These are phyloP conservation scores for Drosophila arawakana DNA, from an alignment of 1,140 invertebrate genomes.

Conservation along the genomic window DNA sequence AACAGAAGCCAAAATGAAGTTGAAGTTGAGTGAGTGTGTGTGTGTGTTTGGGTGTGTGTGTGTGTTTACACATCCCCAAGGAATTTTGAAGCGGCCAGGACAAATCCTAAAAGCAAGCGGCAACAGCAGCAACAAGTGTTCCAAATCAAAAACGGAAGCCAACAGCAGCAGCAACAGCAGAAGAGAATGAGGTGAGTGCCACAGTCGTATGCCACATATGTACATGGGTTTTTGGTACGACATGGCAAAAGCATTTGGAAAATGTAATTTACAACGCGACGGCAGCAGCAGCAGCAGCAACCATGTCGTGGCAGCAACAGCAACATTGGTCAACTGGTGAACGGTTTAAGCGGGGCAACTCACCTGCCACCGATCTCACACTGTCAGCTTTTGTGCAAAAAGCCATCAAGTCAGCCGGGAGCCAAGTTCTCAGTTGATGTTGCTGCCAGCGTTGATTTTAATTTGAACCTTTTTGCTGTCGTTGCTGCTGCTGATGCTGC, in stretches of 20 bases:
- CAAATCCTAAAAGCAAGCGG: constrained; percentile 50
- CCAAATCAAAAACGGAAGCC: no score
- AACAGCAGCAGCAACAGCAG: constrained; percentile 43
- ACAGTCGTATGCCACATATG: constrained; percentile 69
- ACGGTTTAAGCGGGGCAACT: constrained; percentile 32
- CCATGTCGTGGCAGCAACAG: constrained; percentile 13
- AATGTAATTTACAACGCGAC: constrained; percentile 83
- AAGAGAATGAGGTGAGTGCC: constrained; percentile 40
- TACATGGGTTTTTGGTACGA: constrained; percentile 80
- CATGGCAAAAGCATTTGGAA: constrained; percentile 84
- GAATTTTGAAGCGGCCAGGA: constrained; percentile 65
- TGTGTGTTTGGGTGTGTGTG: constrained; percentile 44
- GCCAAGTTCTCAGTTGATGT: constrained; percentile 40
- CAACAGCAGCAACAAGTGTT: constrained; percentile 15
- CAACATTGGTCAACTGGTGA: constrained; percentile 14
- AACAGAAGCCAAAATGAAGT: constrained; percentile 37
- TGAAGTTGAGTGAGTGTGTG: constrained; percentile 20
- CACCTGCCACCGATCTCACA: constrained; percentile 80
- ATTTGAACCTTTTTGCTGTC: constrained; percentile 74
- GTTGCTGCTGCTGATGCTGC: constrained; percentile 23
- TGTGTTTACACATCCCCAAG: constrained; percentile 73
- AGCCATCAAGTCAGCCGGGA: constrained; percentile 48
- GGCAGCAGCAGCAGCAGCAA: constrained; percentile 20
- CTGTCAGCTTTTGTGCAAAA: constrained; percentile 45
- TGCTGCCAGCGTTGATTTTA: constrained; percentile 66